These are phyloP conservation scores for Crambe crambe DNA, from an alignment of 37 sponge, comb jelly and placozoan genomes.

Conservation along the genomic window DNA sequence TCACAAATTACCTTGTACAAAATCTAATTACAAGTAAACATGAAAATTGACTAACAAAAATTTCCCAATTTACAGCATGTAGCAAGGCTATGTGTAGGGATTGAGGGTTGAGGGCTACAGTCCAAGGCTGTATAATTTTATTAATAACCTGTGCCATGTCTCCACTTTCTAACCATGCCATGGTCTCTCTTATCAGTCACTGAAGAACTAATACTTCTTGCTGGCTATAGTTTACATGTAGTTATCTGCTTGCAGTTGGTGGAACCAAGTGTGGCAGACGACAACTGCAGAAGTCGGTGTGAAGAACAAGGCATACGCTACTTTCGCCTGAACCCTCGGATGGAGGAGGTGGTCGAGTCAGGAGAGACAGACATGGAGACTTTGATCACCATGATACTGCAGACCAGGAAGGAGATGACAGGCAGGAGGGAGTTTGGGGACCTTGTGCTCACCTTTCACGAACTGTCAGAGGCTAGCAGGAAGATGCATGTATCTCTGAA, in stretches of 20 bases:
- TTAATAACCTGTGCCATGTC: no score
- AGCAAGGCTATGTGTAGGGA: no score
- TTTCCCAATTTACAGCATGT: no score
- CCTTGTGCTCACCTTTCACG: constrained; percentile 18
- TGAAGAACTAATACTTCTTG: no score
- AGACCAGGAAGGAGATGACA: constrained; percentile 26
- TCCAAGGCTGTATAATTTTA: no score
- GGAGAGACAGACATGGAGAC: constrained; percentile 34
- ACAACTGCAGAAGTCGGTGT: constrained; percentile 53
- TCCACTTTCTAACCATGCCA: no score
- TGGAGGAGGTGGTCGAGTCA: constrained; percentile 33
- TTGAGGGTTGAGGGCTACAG: no score
- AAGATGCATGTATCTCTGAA: constrained; percentile 3
- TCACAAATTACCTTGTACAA: no score
- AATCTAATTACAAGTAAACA: no score
- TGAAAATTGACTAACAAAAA: no score
- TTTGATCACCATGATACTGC: constrained; percentile 30
- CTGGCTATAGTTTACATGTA: no score
- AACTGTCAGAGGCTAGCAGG: constrained; percentile 23
- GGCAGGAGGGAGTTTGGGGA: constrained; percentile 3
- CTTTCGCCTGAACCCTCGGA: constrained; percentile 43
- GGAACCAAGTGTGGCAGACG: constrained; percentile 19
- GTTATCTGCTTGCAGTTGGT: constrained; percentile 21
- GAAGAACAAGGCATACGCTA: constrained; percentile 50
- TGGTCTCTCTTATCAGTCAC: no score